These are phyloP conservation scores for Tetramorium bicarinatum DNA, from an alignment of 2,888 invertebrate genomes.

Conservation along the genomic window DNA sequence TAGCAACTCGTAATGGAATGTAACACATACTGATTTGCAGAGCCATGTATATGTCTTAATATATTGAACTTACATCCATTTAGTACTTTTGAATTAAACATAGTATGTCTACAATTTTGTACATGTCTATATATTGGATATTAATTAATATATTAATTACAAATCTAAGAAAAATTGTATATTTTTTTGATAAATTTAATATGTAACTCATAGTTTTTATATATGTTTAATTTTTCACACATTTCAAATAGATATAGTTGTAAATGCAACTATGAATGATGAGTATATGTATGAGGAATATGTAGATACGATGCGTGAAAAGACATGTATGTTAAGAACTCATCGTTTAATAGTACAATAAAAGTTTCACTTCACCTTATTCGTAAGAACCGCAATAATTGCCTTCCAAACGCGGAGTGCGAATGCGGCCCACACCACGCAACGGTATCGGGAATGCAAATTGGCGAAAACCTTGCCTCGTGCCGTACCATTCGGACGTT, in stretches of 20 bases:
- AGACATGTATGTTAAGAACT: neutral
- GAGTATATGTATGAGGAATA: neutral
- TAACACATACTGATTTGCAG: neutral
- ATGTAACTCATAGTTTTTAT: neutral
- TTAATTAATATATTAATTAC: neutral
- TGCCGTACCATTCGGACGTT: neutral
- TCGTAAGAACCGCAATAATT: slow-evolving; percentile 27
- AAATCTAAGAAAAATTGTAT: neutral
- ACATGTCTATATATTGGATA: too few species aligned
- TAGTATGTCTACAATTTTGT: neutral
- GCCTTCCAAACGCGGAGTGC: slow-evolving; percentile 4
- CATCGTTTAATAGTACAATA: neutral
- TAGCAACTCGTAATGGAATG: neutral
- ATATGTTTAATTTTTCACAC: neutral
- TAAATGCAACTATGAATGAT: neutral
- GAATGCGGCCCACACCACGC: neutral
- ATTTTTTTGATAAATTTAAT: neutral
- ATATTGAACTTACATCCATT: neutral
- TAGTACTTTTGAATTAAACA: neutral
- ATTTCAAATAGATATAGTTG: neutral
- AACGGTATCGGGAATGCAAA: slow-evolving; percentile 43
- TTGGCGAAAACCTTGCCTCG: slow-evolving; percentile 14
- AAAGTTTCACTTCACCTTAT: slow-evolving; percentile 33
- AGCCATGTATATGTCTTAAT: neutral
- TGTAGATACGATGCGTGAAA: neutral